Evolutionary conservation across 2,113 vertebrate genomes (phyloP).

Genomic region (Nothocercus nigrocapillus): DNA sequence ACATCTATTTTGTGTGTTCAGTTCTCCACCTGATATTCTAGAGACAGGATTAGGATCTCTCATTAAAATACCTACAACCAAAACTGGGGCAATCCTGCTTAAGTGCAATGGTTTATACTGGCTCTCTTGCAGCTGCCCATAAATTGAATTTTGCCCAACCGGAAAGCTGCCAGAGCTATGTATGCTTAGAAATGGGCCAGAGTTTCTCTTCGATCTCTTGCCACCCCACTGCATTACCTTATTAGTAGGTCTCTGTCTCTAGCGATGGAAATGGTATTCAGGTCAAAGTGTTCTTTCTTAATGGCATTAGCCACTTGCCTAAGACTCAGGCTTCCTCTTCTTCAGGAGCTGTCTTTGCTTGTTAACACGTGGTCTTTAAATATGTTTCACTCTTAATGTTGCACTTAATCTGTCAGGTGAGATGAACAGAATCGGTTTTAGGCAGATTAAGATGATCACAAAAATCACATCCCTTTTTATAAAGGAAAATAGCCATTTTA

Average conservation of each 20-base stretch:
- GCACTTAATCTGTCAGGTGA: constrained; percentile 40
- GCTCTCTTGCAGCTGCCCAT: not conserved
- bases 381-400: constrained; percentile 34
- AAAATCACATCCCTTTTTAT: not conserved
- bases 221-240: not conserved
- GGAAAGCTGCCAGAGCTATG: not conserved
- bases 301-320: constrained; percentile 79
- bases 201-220: not conserved
- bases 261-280: constrained; percentile 33
- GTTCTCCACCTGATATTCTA: not conserved
- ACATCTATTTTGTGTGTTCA: not conserved
- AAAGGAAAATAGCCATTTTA: not conserved
- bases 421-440: constrained; percentile 17
- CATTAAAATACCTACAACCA: not conserved
- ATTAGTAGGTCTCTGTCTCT: not conserved
- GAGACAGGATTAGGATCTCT: not conserved
- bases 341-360: constrained; percentile 36
- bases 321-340: constrained; percentile 59
- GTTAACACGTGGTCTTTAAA: constrained; percentile 39
- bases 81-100: not conserved
- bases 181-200: not conserved
- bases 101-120: not conserved
- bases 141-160: not conserved
- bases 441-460: constrained; percentile 29
- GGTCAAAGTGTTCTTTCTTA: constrained; percentile 79